Evolutionary conservation across 1,140 invertebrate genomes (phyloP).

Genomic region (Bemisia tabaci): DNA sequence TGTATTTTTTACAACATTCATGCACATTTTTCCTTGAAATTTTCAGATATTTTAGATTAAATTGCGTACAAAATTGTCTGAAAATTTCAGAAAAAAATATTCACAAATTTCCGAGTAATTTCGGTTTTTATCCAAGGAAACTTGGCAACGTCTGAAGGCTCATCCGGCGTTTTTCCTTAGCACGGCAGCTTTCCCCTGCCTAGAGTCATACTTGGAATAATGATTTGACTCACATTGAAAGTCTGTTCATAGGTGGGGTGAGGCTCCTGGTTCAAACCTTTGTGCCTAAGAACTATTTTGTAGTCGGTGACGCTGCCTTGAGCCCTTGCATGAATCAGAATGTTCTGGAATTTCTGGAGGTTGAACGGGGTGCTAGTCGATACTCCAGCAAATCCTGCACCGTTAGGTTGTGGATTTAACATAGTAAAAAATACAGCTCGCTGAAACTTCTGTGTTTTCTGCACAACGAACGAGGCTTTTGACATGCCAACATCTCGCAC

Average conservation of each 20-base stretch:
- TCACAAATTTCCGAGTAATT: too few species aligned
- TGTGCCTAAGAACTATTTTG: conserved; percentile 47
- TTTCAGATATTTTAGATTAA: too few species aligned
- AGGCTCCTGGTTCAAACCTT: conserved; percentile 37
- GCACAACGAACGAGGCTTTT: conserved; percentile 42
- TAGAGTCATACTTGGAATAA: too few species aligned
- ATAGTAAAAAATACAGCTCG: conserved; percentile 49
- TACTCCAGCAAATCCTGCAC: conserved; percentile 52
- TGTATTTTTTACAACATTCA: too few species aligned
- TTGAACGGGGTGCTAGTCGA: conserved; percentile 33
- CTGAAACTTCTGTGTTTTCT: conserved; percentile 43
- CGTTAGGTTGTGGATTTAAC: conserved; percentile 51
- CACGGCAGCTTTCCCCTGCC: too few species aligned
- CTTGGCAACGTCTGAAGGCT: too few species aligned
- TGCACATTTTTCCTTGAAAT: too few species aligned
- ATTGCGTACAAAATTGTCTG: too few species aligned
- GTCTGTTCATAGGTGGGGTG: conserved; percentile 47
- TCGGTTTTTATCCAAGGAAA: too few species aligned
- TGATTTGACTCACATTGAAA: conserved; percentile 43
- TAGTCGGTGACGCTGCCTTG: conserved; percentile 38
- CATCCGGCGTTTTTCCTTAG: too few species aligned
- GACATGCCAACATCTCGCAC: conserved; percentile 48
- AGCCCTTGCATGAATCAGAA: conserved; percentile 40
- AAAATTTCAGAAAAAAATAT: too few species aligned
- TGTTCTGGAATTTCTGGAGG: conserved; percentile 34